A percentile compares a stretch with the other conserved stretches of the same genome.
Evolutionary conservation across 1,140 invertebrate genomes (phyloP).

Genomic region (Monochamus saltuarius): DNA sequence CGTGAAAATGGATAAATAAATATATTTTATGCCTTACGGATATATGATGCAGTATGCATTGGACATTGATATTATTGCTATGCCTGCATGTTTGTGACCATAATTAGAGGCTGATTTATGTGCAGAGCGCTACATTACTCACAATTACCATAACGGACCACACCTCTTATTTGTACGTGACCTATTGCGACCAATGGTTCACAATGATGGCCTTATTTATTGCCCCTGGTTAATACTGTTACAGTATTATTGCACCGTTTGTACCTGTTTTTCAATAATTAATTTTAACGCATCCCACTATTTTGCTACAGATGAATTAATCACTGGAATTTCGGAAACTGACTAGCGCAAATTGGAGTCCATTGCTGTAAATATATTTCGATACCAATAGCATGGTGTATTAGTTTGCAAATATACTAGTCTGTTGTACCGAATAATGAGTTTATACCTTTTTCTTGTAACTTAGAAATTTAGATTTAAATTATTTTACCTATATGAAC

Average conservation of each 20-base stretch:
- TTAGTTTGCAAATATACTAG: background rate
- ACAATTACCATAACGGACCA: conserved; percentile 48
- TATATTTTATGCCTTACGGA: conserved; percentile 18
- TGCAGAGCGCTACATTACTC: conserved; percentile 45
- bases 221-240: conserved; percentile 5
- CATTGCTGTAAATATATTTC: too few relatives aligned
- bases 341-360: background rate
- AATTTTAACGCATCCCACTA: conserved; percentile 2
- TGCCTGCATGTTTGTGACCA: conserved; percentile 44
- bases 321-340: background rate
- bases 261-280: conserved; percentile 27
- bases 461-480: too few relatives aligned
- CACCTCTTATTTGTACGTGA: conserved; percentile 44
- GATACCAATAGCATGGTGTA: background rate
- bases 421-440: background rate
- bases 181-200: conserved; percentile 26
- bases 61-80: conserved; percentile 47
- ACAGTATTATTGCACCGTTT: conserved; percentile 2
- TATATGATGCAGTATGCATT: conserved; percentile 38
- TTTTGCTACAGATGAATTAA: background rate
- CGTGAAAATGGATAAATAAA: background rate
- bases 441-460: background rate
- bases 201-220: conserved; percentile 34
- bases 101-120: conserved; percentile 47
- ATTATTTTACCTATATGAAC: too few relatives aligned